Conservation (phyloP, 2,113 vertebrate species). For the Bujurquina vittata region DNA sequence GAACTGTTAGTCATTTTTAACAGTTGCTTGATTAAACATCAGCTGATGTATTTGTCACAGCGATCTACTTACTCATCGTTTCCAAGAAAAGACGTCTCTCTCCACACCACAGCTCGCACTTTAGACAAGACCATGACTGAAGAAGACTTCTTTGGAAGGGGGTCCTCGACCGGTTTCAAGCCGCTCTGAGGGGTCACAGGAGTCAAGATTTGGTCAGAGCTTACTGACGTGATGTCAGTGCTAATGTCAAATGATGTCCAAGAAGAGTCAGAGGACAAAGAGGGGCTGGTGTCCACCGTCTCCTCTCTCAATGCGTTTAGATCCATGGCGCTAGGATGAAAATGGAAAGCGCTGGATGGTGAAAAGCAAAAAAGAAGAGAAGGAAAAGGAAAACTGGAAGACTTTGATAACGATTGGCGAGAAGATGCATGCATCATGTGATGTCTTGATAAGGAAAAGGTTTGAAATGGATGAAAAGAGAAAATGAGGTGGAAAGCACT, state of each 20-base stretch:
- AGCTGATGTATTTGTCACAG: neutral
- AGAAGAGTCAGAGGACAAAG: conserved; percentile 57
- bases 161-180: conserved; percentile 6
- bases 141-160: neutral
- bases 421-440: neutral
- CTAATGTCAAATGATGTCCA: conserved; percentile 67
- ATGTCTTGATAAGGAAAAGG: neutral
- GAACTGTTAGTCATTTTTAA: no score
- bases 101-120: conserved; percentile 34
- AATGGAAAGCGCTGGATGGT: neutral
- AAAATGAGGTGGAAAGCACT: neutral
- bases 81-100: conserved; percentile 72
- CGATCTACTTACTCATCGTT: conserved; percentile 63
- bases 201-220: conserved; percentile 53
- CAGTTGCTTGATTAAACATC: neutral
- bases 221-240: conserved; percentile 69
- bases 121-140: neutral
- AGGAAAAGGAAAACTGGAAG: neutral
- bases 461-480: neutral
- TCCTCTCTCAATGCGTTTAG: conserved; percentile 10
- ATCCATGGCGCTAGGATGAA: conserved; percentile 39
- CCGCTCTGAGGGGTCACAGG: conserved; percentile 13
- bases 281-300: conserved; percentile 43
- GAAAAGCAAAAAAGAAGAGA: neutral
- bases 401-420: neutral